Evolutionary conservation across 2,113 vertebrate genomes (phyloP), one percentile per base, ranked within the genome.

Genomic region (Conger conger): DNA sequence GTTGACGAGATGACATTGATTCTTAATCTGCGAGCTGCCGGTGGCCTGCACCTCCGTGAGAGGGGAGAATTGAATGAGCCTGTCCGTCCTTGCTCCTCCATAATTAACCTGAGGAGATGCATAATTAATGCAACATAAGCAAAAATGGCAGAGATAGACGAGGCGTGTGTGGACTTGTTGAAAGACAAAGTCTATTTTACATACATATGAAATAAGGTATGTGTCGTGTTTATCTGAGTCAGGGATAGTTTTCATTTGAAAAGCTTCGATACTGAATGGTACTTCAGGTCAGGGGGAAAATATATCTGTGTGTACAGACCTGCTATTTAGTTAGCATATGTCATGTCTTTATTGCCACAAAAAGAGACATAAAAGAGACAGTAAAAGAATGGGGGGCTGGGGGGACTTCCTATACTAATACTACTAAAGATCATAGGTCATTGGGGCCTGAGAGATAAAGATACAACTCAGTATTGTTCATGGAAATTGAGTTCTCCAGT

Each of bases 21-120:
- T 82, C 83, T 82, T 84, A 54, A 84, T 84, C 73, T 81, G 35
- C 27, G 20, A 80, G 82, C 57, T 73, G 37, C 60, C 79, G 23
- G 35, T 80, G 54, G 53, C 57, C 37, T 33, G 40, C 53, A n/a
- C 60, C 79, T 33, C 40, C 23, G 50, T 76, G 68, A 68, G 76
- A 83, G 73, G 18, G 38, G 38, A 40, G 15, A 57, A 33, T 45
- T 33, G 33, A 60, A 80, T 42, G 63, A 36, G 40, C 54, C 60
- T 33, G 42, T 80, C 23, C 38, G 35, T 53, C 20, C 20, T 79
- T 38, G 68, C 30, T 45, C n/a, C 18, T 18, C 45, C 38, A 45
- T 84, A 33, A 63, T n/a, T 57, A 60, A 23, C 60, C 37, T 4
- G 37, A 60, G 53, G 54, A 38, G 13, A 36, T 38, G 78, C 38